These are phyloP conservation scores for Pseudorectes ferrugineus DNA, from an alignment of 2,113 vertebrate species.

Conservation along the genomic window DNA sequence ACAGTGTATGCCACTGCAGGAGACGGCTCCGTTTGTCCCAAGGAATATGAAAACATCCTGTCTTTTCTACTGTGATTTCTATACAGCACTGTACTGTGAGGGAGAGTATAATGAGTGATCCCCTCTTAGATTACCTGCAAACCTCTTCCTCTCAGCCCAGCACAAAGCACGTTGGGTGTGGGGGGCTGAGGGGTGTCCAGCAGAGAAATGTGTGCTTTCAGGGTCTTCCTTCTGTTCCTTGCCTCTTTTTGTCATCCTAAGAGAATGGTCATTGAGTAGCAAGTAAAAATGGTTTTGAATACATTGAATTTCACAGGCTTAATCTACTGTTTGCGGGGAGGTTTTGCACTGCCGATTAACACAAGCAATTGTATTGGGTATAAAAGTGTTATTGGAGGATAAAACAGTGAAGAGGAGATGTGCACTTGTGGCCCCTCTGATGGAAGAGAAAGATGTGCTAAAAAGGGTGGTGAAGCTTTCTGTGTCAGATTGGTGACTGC, in stretches of 20 bases:
- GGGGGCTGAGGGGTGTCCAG: neutral
- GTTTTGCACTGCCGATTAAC: neutral
- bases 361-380: neutral
- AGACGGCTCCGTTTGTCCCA: neutral
- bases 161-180: fast-evolving
- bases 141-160: neutral
- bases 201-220: neutral
- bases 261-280: neutral
- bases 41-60: neutral
- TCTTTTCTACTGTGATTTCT: neutral
- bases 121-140: neutral
- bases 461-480: neutral
- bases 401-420: neutral
- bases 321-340: neutral
- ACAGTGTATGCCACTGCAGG: neutral
- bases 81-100: neutral
- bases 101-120: neutral
- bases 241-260: neutral
- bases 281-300: neutral
- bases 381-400: neutral
- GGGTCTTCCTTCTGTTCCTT: neutral
- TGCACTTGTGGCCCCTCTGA: neutral
- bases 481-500: neutral
- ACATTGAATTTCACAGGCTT: neutral
- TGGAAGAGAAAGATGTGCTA: neutral